phyloP scores from a whole-genome alignment of 2,888 invertebrate genomes.

The Zeuzera pyrina region DNA sequence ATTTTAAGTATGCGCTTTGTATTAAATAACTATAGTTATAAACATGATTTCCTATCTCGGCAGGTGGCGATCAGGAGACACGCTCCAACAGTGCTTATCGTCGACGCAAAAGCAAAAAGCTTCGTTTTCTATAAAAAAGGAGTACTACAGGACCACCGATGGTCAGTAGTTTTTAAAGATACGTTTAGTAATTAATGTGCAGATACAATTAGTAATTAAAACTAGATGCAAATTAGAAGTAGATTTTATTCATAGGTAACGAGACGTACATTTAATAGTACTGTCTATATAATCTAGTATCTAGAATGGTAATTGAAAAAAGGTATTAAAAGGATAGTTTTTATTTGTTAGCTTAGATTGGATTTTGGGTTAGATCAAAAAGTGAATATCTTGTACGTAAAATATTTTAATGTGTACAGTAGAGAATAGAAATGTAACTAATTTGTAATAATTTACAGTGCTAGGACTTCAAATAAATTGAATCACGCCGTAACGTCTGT shows the following conservation, averaged over 20 bases:
- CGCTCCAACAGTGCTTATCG: constrained; percentile 49
- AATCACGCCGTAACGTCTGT: constrained; percentile 55
- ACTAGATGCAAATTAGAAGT: background rate
- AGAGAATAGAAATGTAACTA: background rate
- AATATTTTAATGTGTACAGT: too few relatives aligned
- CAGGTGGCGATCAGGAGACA: constrained; percentile 46
- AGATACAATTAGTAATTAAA: background rate
- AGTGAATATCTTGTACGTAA: too few relatives aligned
- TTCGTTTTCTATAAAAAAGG: constrained; percentile 36
- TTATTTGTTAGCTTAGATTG: too few relatives aligned
- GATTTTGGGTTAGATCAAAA: too few relatives aligned
- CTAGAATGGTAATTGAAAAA: too few relatives aligned
- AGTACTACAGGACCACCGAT: constrained; percentile 45
- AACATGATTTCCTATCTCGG: too few relatives aligned
- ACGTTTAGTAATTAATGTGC: too few relatives aligned
- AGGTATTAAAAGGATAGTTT: too few relatives aligned
- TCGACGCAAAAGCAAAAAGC: constrained; percentile 34
- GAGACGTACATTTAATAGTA: too few relatives aligned
- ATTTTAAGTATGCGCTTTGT: too few relatives aligned
- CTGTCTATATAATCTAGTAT: too few relatives aligned
- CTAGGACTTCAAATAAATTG: constrained; percentile 21
- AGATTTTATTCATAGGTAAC: background rate
- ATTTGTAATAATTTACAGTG: constrained; percentile 13
- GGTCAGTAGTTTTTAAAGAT: constrained; percentile 29
- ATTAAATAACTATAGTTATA: too few relatives aligned